Conservation (phyloP, 2,888 invertebrate species). For the Hesperia comma region DNA sequence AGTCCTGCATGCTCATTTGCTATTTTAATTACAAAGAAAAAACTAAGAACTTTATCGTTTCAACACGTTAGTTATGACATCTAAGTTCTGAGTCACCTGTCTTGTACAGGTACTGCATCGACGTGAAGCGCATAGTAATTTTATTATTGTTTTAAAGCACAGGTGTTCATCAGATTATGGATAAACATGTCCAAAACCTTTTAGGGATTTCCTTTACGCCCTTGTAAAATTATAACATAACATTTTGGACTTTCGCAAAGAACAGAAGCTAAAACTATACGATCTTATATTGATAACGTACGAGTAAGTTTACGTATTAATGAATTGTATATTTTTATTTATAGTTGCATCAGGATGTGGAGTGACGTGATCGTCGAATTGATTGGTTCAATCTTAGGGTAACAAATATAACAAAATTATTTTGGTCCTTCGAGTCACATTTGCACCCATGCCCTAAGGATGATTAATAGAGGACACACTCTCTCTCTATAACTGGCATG, state of each 20-base stretch:
- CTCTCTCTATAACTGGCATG: neutral
- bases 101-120: slow-evolving; percentile 22
- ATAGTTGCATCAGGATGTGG: too few species aligned
- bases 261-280: too few species aligned
- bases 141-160: slow-evolving; percentile 19
- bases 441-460: neutral
- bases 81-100: slow-evolving; percentile 24
- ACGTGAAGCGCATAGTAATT: slow-evolving; percentile 16
- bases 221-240: too few species aligned
- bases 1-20: too few species aligned
- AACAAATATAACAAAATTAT: too few species aligned
- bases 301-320: too few species aligned
- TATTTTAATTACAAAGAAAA: too few species aligned
- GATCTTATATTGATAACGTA: too few species aligned
- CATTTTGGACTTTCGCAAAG: too few species aligned
- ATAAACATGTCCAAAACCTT: slow-evolving; percentile 15
- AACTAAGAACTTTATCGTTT: neutral
- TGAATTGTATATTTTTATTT: too few species aligned
- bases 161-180: slow-evolving; percentile 27
- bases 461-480: neutral
- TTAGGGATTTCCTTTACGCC: neutral
- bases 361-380: too few species aligned
- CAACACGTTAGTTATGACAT: slow-evolving; percentile 4
- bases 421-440: slow-evolving; percentile 13
- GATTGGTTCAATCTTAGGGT: too few species aligned